Conservation (phyloP, 2,888 invertebrate genomes). For the Stratiomys singularior region DNA sequence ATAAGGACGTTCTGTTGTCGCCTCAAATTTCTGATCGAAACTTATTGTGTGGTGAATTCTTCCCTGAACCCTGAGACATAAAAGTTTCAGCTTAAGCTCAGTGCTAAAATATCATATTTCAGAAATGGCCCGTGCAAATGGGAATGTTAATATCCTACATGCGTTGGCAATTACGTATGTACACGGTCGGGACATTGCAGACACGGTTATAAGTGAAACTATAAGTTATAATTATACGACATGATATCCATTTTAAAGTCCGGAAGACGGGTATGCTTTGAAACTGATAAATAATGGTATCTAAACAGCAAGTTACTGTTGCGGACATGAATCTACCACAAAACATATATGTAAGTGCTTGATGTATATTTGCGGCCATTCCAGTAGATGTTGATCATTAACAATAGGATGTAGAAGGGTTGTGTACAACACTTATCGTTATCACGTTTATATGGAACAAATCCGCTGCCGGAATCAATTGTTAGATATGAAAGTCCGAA, state of each 20-base stretch:
- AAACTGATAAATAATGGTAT: neutral
- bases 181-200: neutral
- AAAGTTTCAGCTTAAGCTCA: neutral
- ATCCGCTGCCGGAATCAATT: neutral
- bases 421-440: neutral
- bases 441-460: neutral
- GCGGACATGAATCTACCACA: neutral
- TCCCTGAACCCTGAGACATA: neutral
- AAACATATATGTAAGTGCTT: neutral
- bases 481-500: neutral
- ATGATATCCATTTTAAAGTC: neutral
- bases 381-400: neutral
- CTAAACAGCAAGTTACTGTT: neutral
- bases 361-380: neutral
- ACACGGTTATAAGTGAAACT: neutral
- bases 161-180: neutral
- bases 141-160: slow-evolving; percentile 3
- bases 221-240: neutral
- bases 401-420: neutral
- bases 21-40: slow-evolving; percentile 1
- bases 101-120: slow-evolving; percentile 9
- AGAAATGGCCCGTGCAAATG: neutral
- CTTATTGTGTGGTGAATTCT: neutral
- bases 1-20: neutral
- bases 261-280: neutral